A percentile compares a stretch with the other conserved stretches of the same genome.
These are phyloP conservation scores for Ochropacha duplaris DNA, from an alignment of 2,888 invertebrate species.

Conservation along the genomic window DNA sequence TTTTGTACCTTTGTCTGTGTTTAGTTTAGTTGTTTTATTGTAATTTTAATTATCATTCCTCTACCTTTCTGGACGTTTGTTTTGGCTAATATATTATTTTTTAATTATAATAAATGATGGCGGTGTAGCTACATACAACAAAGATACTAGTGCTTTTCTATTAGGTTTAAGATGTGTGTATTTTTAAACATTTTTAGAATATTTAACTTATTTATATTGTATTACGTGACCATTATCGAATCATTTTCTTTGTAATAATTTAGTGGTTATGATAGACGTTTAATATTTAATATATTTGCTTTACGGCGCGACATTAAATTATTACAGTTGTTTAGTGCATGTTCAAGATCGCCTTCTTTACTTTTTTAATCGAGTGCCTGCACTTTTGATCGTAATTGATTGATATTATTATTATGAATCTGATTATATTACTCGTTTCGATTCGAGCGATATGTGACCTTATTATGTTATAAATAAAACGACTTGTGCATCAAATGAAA, in stretches of 20 bases:
- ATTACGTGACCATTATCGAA: conserved; percentile 79
- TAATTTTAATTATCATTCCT: conserved; percentile 73
- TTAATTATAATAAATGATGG: conserved; percentile 43
- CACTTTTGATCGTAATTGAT: conserved; percentile 49
- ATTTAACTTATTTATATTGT: conserved; percentile 83
- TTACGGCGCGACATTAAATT: conserved; percentile 73
- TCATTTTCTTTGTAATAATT: conserved; percentile 81
- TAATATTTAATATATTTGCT: conserved; percentile 82
- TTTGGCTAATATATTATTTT: conserved; percentile 56
- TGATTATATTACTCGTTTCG: conserved; percentile 49
- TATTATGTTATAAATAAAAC: conserved; percentile 43
- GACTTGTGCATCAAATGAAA: conserved; percentile 38
- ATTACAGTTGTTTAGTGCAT: conserved; percentile 73
- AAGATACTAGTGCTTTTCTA: conserved; percentile 78
- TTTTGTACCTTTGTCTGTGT: conserved; percentile 78
- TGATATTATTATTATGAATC: conserved; percentile 57
- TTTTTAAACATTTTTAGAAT: conserved; percentile 81
- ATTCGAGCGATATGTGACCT: conserved; percentile 56
- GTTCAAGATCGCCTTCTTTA: conserved; percentile 70
- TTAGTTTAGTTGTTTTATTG: conserved; percentile 69
- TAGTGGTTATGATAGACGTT: conserved; percentile 76
- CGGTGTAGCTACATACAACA: conserved; percentile 46
- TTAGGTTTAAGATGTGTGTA: conserved; percentile 82
- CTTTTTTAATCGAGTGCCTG: conserved; percentile 74
- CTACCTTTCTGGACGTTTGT: conserved; percentile 60